A percentile compares a stretch with the other conserved stretches of the same genome.
Evolutionary conservation across 2,888 invertebrate species (phyloP).

Genomic region (Drosophila meridiana): DNA sequence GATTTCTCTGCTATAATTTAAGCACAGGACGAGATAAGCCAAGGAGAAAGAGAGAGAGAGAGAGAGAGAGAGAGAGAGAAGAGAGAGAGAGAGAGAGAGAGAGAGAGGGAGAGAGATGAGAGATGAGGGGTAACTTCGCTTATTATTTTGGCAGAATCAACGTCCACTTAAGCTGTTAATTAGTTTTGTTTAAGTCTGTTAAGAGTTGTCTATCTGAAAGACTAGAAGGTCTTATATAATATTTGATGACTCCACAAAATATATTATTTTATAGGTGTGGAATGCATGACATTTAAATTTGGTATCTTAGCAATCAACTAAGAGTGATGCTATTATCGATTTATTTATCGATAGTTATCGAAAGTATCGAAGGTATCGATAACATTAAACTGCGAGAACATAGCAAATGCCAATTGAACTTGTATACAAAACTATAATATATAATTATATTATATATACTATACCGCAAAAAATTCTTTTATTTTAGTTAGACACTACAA

Average conservation of each 20-base stretch:
- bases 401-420: too few relatives aligned
- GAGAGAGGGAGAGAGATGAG: background rate
- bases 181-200: background rate
- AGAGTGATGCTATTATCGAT: background rate
- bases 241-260: background rate
- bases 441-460: too few relatives aligned
- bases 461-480: too few relatives aligned
- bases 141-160: background rate
- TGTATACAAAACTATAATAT: too few relatives aligned
- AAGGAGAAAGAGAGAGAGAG: background rate
- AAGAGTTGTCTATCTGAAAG: background rate
- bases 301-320: background rate
- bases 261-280: too few relatives aligned
- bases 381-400: too few relatives aligned
- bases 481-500: too few relatives aligned
- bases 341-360: too few relatives aligned
- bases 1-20: constrained; percentile 69
- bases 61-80: background rate
- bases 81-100: background rate
- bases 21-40: constrained; percentile 59
- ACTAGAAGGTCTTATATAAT: background rate
- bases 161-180: constrained; percentile 1
- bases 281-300: too few relatives aligned
- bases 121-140: background rate
- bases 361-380: too few relatives aligned